Evolutionary conservation across 2,113 vertebrate genomes (phyloP), one percentile per base, ranked within the genome.

Genomic region (Hydrolagus affinis): DNA sequence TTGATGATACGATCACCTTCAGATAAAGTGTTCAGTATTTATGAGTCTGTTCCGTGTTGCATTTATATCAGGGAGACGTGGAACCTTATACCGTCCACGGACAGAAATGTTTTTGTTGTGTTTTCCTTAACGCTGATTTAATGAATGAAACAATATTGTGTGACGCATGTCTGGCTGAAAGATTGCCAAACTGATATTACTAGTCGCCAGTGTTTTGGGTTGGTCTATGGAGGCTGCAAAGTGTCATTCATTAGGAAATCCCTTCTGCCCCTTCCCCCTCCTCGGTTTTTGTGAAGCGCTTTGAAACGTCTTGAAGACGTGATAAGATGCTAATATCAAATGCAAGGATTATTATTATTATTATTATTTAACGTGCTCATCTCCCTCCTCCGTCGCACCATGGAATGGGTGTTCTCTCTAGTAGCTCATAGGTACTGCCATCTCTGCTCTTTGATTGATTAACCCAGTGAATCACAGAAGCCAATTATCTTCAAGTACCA

Each of bases 111-210:
- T 32, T 83, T 83, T 83, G 62, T 83, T 83, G 62, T 62, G 9
- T 83, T 83, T 83, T 83, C 78, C 78, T 83, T 83, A 83, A 83
- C 25, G 78, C 78, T 83, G 12, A 30, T 83, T 83, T 83, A 83
- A 83, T 83, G 78, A 19, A 83, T 83, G 78, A 83, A 28, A 15
- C 30, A 17, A 66, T 83, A 68, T 28, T 83, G 78, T 83, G 78
- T 83, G 78, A 60, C 64, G 78, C 78, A 83, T 83, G 78, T 83
- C n/a, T 83, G 78, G 78, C 78, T 83, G 78, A 59, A 32, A 30
- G 78, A 68, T 66, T 83, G 78, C 78, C 78, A 66, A 66, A 30
- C 62, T 30, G 62, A 83, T 83, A 28, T 66, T 19, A 23, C 78
- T 83, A 83, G 78, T 83, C 60, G 78, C 15, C 78, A 83, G 78